Base-by-base conservation (phyloP, 2,797 vertebrate genomes). In the Coendou prehensilis region DNA sequence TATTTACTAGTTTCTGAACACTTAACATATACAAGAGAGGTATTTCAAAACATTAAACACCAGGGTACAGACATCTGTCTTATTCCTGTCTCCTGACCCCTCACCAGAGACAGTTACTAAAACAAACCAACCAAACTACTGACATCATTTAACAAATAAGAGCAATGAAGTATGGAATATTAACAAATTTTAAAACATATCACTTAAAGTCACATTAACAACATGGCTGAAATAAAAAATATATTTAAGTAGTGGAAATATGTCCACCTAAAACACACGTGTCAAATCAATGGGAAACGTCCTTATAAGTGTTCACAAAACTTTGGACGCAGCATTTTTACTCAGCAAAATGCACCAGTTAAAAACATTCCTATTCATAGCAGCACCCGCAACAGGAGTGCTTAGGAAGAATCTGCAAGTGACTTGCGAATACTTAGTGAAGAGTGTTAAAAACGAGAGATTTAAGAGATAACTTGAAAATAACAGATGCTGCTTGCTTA, bases 1-100 rank as follows among this genome's bases (percentile, higher is more conserved):
- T 41, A 56, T 76, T 71, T 87, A 50, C 41, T 41, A 59, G 50
- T 86, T 93, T 91, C 50, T 93, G 61, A 75, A 84, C n/a, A 67
- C 28, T 56, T 93, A 41, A 64, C n/a, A 56, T 17, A 17, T 50
- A 67, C 64, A 91, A 80, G 71, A 71, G n/a, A 67, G 23, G 57
- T 52, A 69, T 73, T 84, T 80, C 20, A 61, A 54, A 80, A 84
- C 47, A 41, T 81, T 22, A 45, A 67, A 63, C 37, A 54, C n/a
- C 23, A 54, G 57, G 37, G 30, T 59, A 84, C 37, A 89, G 15
- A 54, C 4, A 61, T 63, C 23, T 17, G 69, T 84, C 8, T 80
- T 87, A 52, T 59, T 81, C 75, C 57, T 50, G 52, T n/a, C n/a
- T 86, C 54, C 33, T 23, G 18, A n/a, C 18, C 33, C 22, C 11